A percentile compares a stretch with the other conserved stretches of the same genome.
Evolutionary conservation across 2,113 vertebrate species (phyloP).

Genomic region (Tonatia bakeri): DNA sequence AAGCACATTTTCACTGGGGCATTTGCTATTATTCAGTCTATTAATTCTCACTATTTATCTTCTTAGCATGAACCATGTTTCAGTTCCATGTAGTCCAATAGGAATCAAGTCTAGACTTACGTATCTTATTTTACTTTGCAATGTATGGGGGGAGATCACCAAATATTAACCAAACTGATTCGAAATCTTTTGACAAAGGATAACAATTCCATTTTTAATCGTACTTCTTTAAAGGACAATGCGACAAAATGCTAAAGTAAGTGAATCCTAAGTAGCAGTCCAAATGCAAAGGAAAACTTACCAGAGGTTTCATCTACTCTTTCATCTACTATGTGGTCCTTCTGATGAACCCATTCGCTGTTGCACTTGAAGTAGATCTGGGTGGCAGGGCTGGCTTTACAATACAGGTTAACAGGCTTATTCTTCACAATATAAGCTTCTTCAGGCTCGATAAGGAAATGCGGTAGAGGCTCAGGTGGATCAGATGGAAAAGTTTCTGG

Average conservation of each 20-base stretch:
- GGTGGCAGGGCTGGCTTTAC: constrained; percentile 95
- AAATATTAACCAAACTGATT: not conserved
- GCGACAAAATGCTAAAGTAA: not conserved
- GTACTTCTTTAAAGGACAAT: not conserved
- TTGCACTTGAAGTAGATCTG: constrained; percentile 99
- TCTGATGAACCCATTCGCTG: constrained; percentile 98
- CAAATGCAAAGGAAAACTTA: constrained; percentile 73
- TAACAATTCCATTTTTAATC: not conserved
- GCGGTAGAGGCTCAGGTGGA: constrained; percentile 94
- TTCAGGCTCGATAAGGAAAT: constrained; percentile 95
- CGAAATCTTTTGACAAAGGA: not conserved
- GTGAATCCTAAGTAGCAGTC: not conserved
- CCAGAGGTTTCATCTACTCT: constrained; percentile 95
- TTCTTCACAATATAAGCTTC: constrained; percentile 98
- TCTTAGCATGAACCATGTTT: not conserved
- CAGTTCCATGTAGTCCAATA: not conserved
- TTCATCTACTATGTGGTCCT: constrained; percentile 94
- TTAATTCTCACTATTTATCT: not conserved
- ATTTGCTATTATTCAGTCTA: not conserved
- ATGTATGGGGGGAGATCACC: not conserved
- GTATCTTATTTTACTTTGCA: not conserved
- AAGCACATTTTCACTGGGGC: not conserved
- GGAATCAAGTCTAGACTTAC: not conserved
- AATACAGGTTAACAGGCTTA: constrained; percentile 94
- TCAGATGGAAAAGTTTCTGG: constrained; percentile 98